Evolutionary conservation across 2,113 vertebrate genomes (phyloP), one percentile per base, ranked within the genome.

Genomic region (Odobenus rosmarus): DNA sequence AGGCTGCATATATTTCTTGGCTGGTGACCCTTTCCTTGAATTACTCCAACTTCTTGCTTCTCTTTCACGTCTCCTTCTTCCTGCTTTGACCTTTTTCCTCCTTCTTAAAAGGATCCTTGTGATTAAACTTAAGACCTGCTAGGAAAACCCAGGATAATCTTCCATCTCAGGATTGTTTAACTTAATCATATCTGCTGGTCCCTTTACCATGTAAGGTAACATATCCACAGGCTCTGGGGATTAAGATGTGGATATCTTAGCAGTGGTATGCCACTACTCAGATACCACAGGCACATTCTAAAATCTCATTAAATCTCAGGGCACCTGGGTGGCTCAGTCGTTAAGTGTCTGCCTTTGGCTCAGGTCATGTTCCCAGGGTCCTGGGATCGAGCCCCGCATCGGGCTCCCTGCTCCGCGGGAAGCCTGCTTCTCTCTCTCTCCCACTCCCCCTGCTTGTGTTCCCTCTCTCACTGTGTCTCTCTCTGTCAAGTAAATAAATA

Each of bases 71-170:
- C 16, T 36, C 26, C 53, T 64, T 0, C 42, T 16, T 88, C 57
- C 13, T 57, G 77, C 16, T 92, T 53, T 64, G 46, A 36, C 9
- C 59, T 69, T 79, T 16, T 81, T 55, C n/a, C 39, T 85, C 46
- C 42, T 36, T 57, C 16, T 74, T 61, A 21, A 53, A 31, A 62
- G 28, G 74, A 61, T 31, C 15, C 33, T 31, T 28, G 33, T 72
- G 62, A 88, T 95, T 95, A 87, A 87, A 86, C 42, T 53, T 87
- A 92, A 95, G 42, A 28, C 26, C n/a, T 62, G 55, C 46, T 8
- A 62, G 55, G 62, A 81, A 42, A 80, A 33, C 5, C 36, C 28
- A n/a, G 36, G 36, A 69, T 57, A 42, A 87, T 7, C n/a, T n/a
- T 46, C 21, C 26, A 61, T 62, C 46, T 72, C 4, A 82, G 55